phyloP scores from a whole-genome alignment of 92 coral and sea anemone genomes.

The Zoanthus solanderi region DNA sequence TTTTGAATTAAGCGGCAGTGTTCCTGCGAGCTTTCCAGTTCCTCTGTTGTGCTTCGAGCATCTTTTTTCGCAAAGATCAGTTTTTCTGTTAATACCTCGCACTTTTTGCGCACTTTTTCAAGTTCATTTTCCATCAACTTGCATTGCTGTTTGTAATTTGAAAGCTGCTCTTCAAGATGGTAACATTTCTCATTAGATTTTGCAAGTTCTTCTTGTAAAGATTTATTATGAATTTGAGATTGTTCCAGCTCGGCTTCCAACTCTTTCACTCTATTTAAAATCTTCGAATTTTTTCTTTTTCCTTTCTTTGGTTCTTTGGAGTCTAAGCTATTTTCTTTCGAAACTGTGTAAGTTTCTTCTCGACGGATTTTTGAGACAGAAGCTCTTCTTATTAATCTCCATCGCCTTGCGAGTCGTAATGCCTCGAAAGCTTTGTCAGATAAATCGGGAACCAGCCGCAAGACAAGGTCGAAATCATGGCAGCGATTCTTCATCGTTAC shows the following conservation, averaged over 20 bases:
- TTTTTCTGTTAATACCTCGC: constrained; percentile 79
- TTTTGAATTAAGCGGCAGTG: constrained; percentile 88
- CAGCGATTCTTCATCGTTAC: constrained; percentile 80
- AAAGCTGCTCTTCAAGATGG: constrained; percentile 81
- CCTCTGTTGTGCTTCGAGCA: constrained; percentile 54
- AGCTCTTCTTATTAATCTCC: constrained; percentile 81
- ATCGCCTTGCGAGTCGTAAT: constrained; percentile 84
- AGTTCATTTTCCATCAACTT: constrained; percentile 86
- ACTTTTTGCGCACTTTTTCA: constrained; percentile 75
- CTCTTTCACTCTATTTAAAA: constrained; percentile 58
- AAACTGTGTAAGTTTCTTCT: constrained; percentile 79
- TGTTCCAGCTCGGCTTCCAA: constrained; percentile 80
- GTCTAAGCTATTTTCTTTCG: constrained; percentile 22
- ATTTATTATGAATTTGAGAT: constrained; percentile 75
- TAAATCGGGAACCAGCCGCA: constrained; percentile 89
- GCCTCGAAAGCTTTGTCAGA: constrained; percentile 94
- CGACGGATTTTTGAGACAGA: constrained; percentile 65
- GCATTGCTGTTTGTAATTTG: constrained; percentile 80
- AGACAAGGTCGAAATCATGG: constrained; percentile 86
- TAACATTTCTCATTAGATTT: constrained; percentile 81
- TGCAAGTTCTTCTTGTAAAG: constrained; percentile 78
- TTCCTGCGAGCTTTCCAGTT: constrained; percentile 77
- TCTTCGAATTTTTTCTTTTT: constrained; percentile 57
- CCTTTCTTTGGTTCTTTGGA: constrained; percentile 62
- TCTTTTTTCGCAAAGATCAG: constrained; percentile 77